A percentile compares a stretch with the other conserved stretches of the same genome.
phyloP scores from a whole-genome alignment of 2,888 invertebrate species.

The Oxyteleia sp. region DNA sequence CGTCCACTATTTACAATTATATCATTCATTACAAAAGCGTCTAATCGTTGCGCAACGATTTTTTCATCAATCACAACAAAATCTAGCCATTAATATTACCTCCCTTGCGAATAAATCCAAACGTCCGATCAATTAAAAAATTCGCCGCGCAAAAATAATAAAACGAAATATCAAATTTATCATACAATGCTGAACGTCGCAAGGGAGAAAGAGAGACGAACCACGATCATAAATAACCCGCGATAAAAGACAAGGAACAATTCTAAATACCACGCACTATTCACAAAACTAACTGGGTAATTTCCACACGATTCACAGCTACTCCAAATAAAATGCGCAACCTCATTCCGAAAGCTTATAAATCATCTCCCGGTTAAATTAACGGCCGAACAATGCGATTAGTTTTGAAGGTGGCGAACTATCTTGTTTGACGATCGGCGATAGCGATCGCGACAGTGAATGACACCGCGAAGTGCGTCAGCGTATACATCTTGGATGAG shows the following conservation, averaged over 20 bases:
- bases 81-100: slow-evolving; percentile 11
- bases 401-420: slow-evolving; percentile 23
- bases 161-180: slow-evolving; percentile 55
- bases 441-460: slow-evolving; percentile 39
- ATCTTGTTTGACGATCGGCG: slow-evolving; percentile 34
- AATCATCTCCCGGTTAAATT: slow-evolving; percentile 47
- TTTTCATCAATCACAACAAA: slow-evolving; percentile 13
- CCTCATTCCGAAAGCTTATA: slow-evolving; percentile 3
- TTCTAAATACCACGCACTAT: slow-evolving; percentile 43
- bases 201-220: neutral
- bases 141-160: neutral
- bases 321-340: slow-evolving; percentile 27
- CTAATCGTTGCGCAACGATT: slow-evolving; percentile 4
- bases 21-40: neutral
- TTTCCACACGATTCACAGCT: slow-evolving; percentile 1
- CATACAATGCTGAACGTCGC: slow-evolving; percentile 41
- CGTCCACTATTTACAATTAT: neutral
- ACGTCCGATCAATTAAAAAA: slow-evolving; percentile 16
- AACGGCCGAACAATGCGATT: slow-evolving; percentile 45
- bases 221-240: slow-evolving; percentile 42
- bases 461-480: slow-evolving; percentile 22
- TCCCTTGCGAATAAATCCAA: slow-evolving; percentile 11
- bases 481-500: too few relatives aligned
- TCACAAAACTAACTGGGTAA: slow-evolving; percentile 6
- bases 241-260: slow-evolving; percentile 35